Evolutionary conservation across 2,888 invertebrate species (phyloP), one percentile per base, ranked within the genome.

Genomic region (Oligia latruncula): DNA sequence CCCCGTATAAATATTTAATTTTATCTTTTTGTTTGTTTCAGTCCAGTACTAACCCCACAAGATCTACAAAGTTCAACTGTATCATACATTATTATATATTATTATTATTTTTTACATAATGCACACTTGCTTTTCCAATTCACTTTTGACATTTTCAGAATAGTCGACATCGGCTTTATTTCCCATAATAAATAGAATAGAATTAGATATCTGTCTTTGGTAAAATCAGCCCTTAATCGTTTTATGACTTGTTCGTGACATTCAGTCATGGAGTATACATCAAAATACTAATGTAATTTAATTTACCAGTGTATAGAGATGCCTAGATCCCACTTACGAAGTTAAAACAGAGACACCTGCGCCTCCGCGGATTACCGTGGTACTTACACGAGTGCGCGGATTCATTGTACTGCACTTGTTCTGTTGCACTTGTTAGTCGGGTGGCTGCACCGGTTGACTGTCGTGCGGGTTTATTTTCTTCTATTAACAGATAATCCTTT

Each of bases 391-490:
- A 70, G 70, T 75, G 68, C 40, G 60, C 49, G 68, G 62, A 84
- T 86, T 78, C 82, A 88, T 81, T 84, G 87, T 81, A 88, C 70
- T 77, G 80, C 82, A 84, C 89, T 88, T 83, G 86, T 89, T 88
- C 72, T 73, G 77, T 70, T 60, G 11, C 40, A 70, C 66, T 70
- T 72, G 29, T 66, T 23, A 13, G 20, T 78, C n/a, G 68, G 81
- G 84, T 74, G n/a, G 11, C 46, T 3, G 60, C 20, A 43, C 70
- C 55, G 17, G 66, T 77, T 65, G 20, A 20, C 15, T 15, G 15
- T 23, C 11, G 11, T n/a, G 49, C 29, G 17, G 29, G 13, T 11
- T 11, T 6, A 23, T 43, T 58, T 43, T 0, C 9, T 77, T 40
- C 4, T 1, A 40, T 40, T 35, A 11, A 17, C 4, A 17, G 2